Percentiles rank a stretch among this genome's conserved stretches.
Evolutionary conservation across 2,113 vertebrate genomes (phyloP).

Genomic region (Mastomys natalensis): DNA sequence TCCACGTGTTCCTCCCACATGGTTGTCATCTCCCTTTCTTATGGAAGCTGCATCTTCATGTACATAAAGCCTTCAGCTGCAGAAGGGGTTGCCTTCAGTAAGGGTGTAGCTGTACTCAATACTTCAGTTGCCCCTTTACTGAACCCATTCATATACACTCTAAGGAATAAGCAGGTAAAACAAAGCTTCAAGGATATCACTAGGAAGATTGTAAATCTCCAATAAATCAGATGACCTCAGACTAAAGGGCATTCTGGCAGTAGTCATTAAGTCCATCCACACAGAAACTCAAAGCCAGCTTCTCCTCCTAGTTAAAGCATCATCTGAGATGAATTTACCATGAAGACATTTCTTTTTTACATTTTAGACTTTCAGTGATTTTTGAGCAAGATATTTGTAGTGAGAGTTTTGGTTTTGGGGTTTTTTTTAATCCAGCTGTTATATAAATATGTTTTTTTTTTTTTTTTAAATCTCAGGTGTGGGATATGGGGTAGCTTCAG

Average conservation of each 20-base stretch:
- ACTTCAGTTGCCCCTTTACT: conserved; percentile 67
- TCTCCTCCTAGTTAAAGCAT: neutral
- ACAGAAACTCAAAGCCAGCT: neutral
- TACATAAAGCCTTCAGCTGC: conserved; percentile 73
- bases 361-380: neutral
- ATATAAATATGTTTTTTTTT: too few relatives aligned
- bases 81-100: conserved; percentile 65
- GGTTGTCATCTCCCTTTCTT: conserved; percentile 73
- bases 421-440: too few relatives aligned
- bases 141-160: conserved; percentile 74
- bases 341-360: neutral
- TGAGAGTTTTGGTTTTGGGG: too few relatives aligned
- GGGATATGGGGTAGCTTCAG: too few relatives aligned
- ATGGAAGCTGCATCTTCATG: conserved; percentile 76
- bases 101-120: conserved; percentile 67
- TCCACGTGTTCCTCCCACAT: conserved; percentile 77
- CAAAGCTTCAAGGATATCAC: neutral
- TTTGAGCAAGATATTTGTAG: neutral
- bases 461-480: too few relatives aligned
- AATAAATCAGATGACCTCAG: neutral
- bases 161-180: conserved; percentile 69
- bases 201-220: neutral
- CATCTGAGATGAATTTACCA: neutral
- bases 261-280: neutral
- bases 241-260: neutral